Conservation (phyloP, 2,113 vertebrate species). For the Syrrhaptes paradoxus region DNA sequence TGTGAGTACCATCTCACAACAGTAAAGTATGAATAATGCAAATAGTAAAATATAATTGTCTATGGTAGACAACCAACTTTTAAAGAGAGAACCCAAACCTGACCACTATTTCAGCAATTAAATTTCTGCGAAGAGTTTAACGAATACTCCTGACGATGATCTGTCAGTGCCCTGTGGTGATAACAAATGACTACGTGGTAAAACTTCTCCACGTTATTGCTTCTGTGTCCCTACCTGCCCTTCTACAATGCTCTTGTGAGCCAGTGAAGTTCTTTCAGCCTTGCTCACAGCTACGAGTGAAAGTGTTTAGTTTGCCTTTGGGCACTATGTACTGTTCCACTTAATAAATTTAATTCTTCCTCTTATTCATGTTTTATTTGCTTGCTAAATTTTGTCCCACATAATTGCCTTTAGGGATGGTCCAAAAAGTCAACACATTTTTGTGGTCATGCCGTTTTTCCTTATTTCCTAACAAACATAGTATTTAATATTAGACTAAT, state of each 20-base stretch:
- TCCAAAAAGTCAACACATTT: conserved; percentile 1
- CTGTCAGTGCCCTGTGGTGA: neutral
- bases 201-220: neutral
- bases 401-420: neutral
- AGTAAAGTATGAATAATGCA: neutral
- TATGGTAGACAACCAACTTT: neutral
- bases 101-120: neutral
- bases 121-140: neutral
- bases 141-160: neutral
- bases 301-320: conserved; percentile 36
- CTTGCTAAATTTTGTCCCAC: conserved; percentile 2
- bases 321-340: conserved; percentile 26
- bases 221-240: neutral
- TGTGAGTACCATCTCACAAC: neutral
- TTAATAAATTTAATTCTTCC: conserved; percentile 40
- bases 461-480: neutral
- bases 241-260: neutral
- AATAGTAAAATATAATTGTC: neutral
- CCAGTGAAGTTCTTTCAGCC: neutral
- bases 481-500: neutral
- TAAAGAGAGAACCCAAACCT: neutral
- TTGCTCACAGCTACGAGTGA: neutral
- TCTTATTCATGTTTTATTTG: conserved; percentile 20
- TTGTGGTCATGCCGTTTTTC: neutral
- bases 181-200: neutral